Evolutionary conservation across 2,797 vertebrate genomes (phyloP).

Genomic region (Pogoniulus pusillus): DNA sequence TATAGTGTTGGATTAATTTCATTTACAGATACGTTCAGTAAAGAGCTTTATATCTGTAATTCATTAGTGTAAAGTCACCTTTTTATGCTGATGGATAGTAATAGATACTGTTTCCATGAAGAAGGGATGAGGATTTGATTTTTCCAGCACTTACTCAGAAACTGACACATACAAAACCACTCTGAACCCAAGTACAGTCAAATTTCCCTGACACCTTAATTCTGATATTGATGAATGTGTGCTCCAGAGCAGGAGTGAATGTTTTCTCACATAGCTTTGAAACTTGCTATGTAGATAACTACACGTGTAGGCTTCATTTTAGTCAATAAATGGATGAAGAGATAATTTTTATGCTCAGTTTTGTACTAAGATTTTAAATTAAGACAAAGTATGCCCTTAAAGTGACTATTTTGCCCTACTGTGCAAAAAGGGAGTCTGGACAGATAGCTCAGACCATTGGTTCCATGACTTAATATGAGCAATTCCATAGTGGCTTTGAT

Average conservation of each 20-base stretch:
- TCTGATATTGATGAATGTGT: not conserved
- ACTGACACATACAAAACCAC: not conserved
- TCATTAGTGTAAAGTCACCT: not conserved
- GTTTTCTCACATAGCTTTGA: not conserved
- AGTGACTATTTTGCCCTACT: not conserved
- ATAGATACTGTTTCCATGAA: not conserved
- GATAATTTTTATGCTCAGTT: not conserved
- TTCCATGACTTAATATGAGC: not conserved
- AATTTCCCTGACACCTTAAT: not conserved
- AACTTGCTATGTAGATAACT: not conserved
- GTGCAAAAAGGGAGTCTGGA: not conserved
- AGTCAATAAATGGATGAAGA: not conserved
- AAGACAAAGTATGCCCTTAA: not conserved
- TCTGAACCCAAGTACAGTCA: not conserved
- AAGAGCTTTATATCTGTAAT: not conserved
- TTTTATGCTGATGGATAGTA: not conserved
- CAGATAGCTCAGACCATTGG: not conserved
- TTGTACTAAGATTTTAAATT: not conserved
- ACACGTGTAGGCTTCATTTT: not conserved
- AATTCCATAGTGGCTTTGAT: not conserved
- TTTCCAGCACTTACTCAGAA: not conserved
- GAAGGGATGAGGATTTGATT: not conserved
- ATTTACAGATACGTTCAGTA: not conserved
- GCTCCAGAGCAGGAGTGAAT: not conserved
- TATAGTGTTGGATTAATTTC: not conserved